These are phyloP conservation scores for Acanthosepion pharaonis DNA, from an alignment of 2,888 invertebrate genomes.

Conservation along the genomic window DNA sequence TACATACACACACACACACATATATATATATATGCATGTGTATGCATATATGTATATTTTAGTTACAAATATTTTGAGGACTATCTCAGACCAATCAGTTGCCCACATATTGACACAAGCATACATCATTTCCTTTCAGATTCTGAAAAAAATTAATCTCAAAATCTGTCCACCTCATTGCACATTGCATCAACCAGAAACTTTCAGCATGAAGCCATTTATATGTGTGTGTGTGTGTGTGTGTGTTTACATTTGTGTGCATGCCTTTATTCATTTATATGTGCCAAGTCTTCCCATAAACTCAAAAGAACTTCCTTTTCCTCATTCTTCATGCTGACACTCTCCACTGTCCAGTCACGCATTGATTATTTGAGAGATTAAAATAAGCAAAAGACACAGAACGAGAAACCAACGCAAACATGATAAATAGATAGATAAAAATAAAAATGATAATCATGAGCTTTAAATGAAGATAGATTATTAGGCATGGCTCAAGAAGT, in stretches of 20 bases:
- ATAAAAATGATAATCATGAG: neutral
- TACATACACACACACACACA: too few relatives aligned
- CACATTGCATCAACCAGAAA: constrained; percentile 8
- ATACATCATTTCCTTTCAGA: constrained; percentile 33
- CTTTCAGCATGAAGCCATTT: constrained; percentile 6
- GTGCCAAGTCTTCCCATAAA: neutral
- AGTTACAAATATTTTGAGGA: neutral
- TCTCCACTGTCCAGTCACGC: constrained; percentile 18
- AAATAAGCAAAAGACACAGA: neutral
- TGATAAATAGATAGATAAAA: neutral
- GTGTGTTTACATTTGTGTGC: neutral
- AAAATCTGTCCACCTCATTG: neutral
- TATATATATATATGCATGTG: neutral
- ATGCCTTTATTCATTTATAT: neutral
- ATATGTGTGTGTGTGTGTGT: neutral
- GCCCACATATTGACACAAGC: constrained; percentile 12
- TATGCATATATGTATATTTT: neutral
- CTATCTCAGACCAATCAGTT: neutral
- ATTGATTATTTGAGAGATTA: neutral
- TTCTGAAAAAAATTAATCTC: neutral
- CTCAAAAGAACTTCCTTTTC: neutral
- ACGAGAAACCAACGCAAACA: neutral
- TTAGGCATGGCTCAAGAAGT: neutral
- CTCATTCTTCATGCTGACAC: neutral
- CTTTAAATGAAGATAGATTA: neutral